phyloP scores from a whole-genome alignment of 2,797 vertebrate genomes.

The Lepidocolaptes lacrymiger region DNA sequence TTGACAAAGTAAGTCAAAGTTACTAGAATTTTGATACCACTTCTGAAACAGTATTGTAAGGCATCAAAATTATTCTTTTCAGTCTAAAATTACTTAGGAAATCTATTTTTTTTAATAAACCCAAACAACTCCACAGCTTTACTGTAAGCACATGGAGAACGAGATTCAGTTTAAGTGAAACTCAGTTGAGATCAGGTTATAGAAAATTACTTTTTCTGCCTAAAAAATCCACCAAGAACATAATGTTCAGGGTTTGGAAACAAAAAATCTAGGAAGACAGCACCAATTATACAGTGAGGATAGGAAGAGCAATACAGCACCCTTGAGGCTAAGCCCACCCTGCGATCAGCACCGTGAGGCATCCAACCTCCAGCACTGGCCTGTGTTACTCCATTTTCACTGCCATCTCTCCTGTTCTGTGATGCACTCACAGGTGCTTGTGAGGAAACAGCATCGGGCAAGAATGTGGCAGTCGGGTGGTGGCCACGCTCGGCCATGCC shows the following conservation, averaged over 20 bases:
- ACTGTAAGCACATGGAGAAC: background rate
- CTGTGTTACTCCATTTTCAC: background rate
- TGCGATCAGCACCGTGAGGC: background rate
- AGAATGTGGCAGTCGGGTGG: fast-evolving
- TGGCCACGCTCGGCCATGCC: fast-evolving
- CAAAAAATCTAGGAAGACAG: background rate
- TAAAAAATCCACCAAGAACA: background rate
- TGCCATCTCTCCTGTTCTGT: background rate
- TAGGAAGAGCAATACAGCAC: background rate
- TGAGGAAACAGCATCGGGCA: background rate
- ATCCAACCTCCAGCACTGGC: background rate
- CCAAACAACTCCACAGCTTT: background rate
- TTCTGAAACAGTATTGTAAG: background rate
- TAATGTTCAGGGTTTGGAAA: background rate
- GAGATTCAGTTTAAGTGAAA: background rate
- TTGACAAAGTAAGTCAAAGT: background rate
- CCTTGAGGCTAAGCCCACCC: background rate
- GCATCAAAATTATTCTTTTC: background rate
- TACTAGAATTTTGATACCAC: background rate
- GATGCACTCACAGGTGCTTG: background rate
- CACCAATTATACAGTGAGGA: background rate
- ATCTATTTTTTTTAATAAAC: background rate
- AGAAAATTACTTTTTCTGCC: background rate
- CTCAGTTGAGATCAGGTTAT: background rate
- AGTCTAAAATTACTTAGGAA: background rate